Conservation (phyloP, 2,113 vertebrate species). For the Canis aureus region DNA sequence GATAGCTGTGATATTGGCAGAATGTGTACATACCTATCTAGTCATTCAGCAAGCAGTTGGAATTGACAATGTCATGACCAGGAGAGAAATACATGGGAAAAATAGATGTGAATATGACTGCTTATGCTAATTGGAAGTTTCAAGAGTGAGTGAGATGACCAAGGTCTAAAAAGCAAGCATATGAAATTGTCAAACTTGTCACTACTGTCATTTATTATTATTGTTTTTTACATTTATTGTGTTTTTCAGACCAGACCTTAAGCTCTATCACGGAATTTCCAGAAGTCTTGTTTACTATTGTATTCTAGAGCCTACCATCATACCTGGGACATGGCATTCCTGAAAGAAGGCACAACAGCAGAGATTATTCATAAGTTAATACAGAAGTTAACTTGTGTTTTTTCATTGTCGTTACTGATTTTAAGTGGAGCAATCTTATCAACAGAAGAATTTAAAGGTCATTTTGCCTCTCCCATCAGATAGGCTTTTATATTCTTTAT, state of each 20-base stretch:
- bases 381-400: not conserved
- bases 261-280: not conserved
- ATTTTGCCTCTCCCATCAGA: not conserved
- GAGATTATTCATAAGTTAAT: not conserved
- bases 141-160: not conserved
- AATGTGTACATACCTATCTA: not conserved
- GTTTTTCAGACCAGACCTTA: not conserved
- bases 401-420: not conserved
- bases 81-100: not conserved
- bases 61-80: not conserved
- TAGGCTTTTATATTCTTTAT: not conserved
- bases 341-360: not conserved
- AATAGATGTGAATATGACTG: not conserved
- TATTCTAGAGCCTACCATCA: not conserved
- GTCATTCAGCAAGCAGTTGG: not conserved
- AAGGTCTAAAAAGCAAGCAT: not conserved
- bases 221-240: not conserved
- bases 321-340: not conserved
- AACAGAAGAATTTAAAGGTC: conserved; percentile 5
- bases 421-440: not conserved
- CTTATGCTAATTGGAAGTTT: not conserved
- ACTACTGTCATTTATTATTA: not conserved
- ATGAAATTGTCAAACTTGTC: not conserved
- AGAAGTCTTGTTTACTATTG: not conserved
- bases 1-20: not conserved